Percentiles rank a stretch among this genome's conserved stretches.
These are phyloP conservation scores for Papilio xuthus DNA, from an alignment of 1,140 invertebrate species.

Conservation along the genomic window DNA sequence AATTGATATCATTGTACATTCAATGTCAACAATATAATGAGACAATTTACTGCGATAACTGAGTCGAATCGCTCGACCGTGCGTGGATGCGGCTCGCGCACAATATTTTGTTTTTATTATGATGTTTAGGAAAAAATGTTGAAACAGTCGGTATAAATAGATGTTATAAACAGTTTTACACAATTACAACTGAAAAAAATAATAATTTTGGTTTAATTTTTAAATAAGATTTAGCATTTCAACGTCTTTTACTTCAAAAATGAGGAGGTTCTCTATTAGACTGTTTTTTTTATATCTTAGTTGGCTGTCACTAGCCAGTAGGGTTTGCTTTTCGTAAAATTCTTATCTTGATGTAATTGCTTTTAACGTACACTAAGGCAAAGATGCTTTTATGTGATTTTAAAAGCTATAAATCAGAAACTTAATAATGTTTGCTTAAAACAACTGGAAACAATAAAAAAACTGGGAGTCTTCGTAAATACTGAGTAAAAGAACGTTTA, in stretches of 20 bases:
- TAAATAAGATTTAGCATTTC: background rate
- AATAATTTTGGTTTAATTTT: background rate
- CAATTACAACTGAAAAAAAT: background rate
- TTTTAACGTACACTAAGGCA: background rate
- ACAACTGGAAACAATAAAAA: background rate
- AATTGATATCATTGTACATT: conserved; percentile 40
- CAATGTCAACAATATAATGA: conserved; percentile 48
- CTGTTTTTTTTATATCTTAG: background rate
- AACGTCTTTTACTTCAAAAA: too few relatives aligned
- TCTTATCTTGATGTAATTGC: background rate
- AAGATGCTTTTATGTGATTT: background rate
- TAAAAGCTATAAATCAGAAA: conserved; percentile 3
- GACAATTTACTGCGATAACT: conserved; percentile 36
- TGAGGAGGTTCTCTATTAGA: too few relatives aligned
- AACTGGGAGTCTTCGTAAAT: background rate
- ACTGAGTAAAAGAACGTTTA: background rate
- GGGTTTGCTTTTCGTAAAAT: too few relatives aligned
- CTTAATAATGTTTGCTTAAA: background rate
- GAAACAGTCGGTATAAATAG: background rate
- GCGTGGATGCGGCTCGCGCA: conserved; percentile 5
- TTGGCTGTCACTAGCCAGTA: background rate
- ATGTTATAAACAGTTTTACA: background rate
- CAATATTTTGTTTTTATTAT: conserved; percentile 7
- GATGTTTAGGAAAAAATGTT: background rate
- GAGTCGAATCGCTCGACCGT: conserved; percentile 17